Evolutionary conservation across 2,888 invertebrate species (phyloP), one percentile per base, ranked within the genome.

Genomic region (Eulithis testata): DNA sequence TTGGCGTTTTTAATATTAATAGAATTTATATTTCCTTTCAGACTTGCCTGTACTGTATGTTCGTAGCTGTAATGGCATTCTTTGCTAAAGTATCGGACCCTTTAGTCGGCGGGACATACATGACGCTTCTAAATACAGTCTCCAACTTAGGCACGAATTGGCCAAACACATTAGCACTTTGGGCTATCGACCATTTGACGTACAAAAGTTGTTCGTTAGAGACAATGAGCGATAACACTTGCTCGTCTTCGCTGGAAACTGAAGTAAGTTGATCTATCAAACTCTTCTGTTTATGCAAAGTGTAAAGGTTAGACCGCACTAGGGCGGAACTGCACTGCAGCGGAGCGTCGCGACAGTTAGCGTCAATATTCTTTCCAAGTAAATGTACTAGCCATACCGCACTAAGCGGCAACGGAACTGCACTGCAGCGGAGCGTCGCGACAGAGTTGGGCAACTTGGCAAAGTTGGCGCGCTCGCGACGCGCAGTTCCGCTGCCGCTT

Each of bases 81-180:
- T 98, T 98, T 88, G 99, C 99, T 0, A 97, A 97, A 89, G 96
- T 99, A 57, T 99, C 99, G 68, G 99, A 99, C 86, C 98, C 99
- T 0, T 94, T 96, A 0, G 98, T 99, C 0, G 99, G 99, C 2
- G 99, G 99, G 5, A 99, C 99, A 0, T 99, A 99, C 86, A 99
- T 99, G 99, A 99, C 99, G 0, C 94, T 99, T 58, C 93, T 99
- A 12, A 99, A 99, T 86, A 99, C 99, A 0, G 94, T 99, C 27
- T 95, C 96, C 55, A 99, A 99, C 93, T 94, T 99, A 65, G 99
- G 99, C n/a, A 98, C 98, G 6, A 99, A 98, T 84, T 99, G 99
- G 99, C 99, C 99, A 0, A 95, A 96, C 66, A 98, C 99, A 0
- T 92, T 98, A 4, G 96, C 98, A 0, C 94, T 99, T 4, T 98